phyloP scores from a whole-genome alignment of 2,797 vertebrate genomes.

The Amblyopsis hoosieri region DNA sequence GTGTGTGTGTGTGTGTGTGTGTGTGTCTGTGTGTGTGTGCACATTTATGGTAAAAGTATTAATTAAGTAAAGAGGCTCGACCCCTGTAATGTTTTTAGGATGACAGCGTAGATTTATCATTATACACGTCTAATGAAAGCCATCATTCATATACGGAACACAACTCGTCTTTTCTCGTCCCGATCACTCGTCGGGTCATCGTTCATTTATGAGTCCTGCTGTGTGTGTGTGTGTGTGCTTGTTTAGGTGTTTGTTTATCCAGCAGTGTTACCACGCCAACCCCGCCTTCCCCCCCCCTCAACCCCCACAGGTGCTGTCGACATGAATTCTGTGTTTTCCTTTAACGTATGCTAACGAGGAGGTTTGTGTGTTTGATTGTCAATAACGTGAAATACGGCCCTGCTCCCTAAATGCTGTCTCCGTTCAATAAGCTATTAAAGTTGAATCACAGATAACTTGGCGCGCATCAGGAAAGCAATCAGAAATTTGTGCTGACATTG shows the following conservation, averaged over 20 bases:
- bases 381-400: conserved; percentile 82
- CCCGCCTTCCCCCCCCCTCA: conserved; percentile 25
- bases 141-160: conserved; percentile 51
- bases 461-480: conserved; percentile 83
- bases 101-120: conserved; percentile 37
- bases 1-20: no score
- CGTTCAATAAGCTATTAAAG: conserved; percentile 88
- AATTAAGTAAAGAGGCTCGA: conserved; percentile 10
- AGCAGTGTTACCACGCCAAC: conserved; percentile 55
- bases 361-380: conserved; percentile 82
- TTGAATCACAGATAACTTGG: conserved; percentile 85
- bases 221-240: neutral
- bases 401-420: conserved; percentile 80
- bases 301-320: conserved; percentile 64
- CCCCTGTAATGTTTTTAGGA: conserved; percentile 54
- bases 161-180: neutral
- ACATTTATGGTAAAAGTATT: no score
- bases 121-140: conserved; percentile 30
- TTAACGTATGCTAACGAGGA: conserved; percentile 85
- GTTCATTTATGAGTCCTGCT: conserved; percentile 10
- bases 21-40: no score
- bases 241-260: conserved; percentile 59
- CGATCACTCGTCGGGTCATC: neutral
- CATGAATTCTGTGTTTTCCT: conserved; percentile 77
- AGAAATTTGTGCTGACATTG: conserved; percentile 88